Percentiles rank a stretch among this genome's conserved stretches.
Evolutionary conservation across 53 echinoderm and acorn worm species (phyloP).

Genomic region (Holothuria leucospilota): DNA sequence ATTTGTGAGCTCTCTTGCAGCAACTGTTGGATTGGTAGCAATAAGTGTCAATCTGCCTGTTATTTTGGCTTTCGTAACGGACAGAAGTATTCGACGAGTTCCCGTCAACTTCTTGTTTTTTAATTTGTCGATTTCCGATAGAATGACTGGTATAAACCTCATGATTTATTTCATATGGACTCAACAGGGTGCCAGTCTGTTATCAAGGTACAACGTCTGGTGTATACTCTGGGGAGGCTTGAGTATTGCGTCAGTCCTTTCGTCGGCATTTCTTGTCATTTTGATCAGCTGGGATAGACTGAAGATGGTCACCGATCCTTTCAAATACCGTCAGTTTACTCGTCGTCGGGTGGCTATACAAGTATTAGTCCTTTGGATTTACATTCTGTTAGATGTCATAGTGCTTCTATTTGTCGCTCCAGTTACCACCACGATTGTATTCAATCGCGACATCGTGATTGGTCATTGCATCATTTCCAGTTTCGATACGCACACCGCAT

Average conservation of each 20-base stretch:
- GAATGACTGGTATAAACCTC: not conserved
- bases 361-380: no score
- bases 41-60: not conserved
- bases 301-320: not conserved
- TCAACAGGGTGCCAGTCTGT: not conserved
- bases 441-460: no score
- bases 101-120: not conserved
- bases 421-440: no score
- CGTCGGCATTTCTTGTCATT: not conserved
- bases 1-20: not conserved
- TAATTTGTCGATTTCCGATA: not conserved
- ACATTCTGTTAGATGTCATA: no score
- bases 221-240: not conserved
- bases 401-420: no score
- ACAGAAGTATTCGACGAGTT: not conserved
- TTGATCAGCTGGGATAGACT: no score
- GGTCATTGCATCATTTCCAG: no score
- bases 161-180: not conserved
- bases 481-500: no score
- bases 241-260: not conserved
- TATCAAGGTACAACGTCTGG: not conserved
- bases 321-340: not conserved
- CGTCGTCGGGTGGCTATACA: not conserved
- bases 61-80: not conserved
- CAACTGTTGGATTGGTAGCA: not conserved